Conservation (phyloP, 2,888 invertebrate species). For the Abrostola tripartita region DNA sequence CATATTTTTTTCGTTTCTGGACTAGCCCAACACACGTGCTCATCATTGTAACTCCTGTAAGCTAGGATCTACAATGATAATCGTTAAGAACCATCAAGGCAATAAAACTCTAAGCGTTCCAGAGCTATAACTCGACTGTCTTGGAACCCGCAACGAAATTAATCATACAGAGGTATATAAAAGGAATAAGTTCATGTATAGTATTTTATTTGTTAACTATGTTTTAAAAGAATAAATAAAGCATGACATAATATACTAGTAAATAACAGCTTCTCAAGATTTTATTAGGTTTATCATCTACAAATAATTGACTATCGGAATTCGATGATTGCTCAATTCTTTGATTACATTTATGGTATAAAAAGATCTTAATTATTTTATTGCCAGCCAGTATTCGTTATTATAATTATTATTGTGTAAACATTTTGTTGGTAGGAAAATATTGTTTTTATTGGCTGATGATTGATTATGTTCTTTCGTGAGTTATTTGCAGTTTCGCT, state of each 20-base stretch:
- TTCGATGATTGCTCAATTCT: slow-evolving; percentile 30
- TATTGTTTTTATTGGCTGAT: neutral
- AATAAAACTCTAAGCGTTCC: too few relatives aligned
- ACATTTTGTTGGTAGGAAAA: slow-evolving; percentile 4
- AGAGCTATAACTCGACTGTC: too few relatives aligned
- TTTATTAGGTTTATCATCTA: neutral
- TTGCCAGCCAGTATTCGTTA: slow-evolving; percentile 16
- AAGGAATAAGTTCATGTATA: too few relatives aligned
- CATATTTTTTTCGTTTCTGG: too few relatives aligned
- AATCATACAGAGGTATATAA: too few relatives aligned
- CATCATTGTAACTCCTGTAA: too few relatives aligned
- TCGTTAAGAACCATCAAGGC: too few relatives aligned
- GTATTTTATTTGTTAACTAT: too few relatives aligned
- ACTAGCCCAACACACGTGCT: too few relatives aligned
- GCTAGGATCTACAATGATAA: too few relatives aligned
- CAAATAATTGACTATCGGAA: slow-evolving; percentile 16
- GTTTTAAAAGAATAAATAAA: too few relatives aligned
- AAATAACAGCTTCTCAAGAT: neutral
- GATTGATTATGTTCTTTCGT: neutral
- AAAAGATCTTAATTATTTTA: slow-evolving; percentile 37
- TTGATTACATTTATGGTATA: slow-evolving; percentile 28
- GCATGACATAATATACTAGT: neutral
- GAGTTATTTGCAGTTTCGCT: neutral
- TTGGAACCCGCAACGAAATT: too few relatives aligned
- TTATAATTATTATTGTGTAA: slow-evolving; percentile 17